Evolutionary conservation across 1,140 invertebrate genomes (phyloP).

Genomic region (Drosophila oshimai): DNA sequence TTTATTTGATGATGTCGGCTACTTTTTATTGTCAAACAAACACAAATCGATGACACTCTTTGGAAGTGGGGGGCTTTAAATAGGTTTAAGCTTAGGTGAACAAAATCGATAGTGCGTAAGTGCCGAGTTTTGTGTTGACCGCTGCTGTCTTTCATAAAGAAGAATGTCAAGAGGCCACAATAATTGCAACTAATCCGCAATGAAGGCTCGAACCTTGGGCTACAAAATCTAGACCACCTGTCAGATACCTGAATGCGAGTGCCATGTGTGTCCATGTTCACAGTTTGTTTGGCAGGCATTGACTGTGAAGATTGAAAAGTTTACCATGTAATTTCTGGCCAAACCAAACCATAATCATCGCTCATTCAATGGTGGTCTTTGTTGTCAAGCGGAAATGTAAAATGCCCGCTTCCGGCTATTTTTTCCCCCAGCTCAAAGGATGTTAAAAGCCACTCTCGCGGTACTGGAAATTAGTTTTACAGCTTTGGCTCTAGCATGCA

Average conservation of each 20-base stretch:
- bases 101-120: conserved; percentile 57
- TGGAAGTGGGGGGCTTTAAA: conserved; percentile 25
- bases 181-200: conserved; percentile 75
- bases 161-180: conserved; percentile 81
- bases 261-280: neutral
- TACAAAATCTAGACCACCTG: conserved; percentile 60
- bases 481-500: conserved; percentile 13
- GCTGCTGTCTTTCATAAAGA: conserved; percentile 54
- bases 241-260: neutral
- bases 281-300: conserved; percentile 47
- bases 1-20: conserved; percentile 45
- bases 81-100: conserved; percentile 12
- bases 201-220: conserved; percentile 72
- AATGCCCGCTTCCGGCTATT: conserved; percentile 27
- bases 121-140: conserved; percentile 42
- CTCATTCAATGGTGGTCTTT: conserved; percentile 11
- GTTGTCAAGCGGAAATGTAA: conserved; percentile 42
- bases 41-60: conserved; percentile 53
- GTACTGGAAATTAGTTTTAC: conserved; percentile 32
- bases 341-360: conserved; percentile 23
- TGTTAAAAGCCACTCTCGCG: conserved; percentile 19
- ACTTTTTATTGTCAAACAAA: conserved; percentile 27
- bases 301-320: conserved; percentile 49
- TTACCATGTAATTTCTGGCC: conserved; percentile 22
- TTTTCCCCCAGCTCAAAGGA: conserved; percentile 37